These are phyloP conservation scores for Nyctereutes procyonoides DNA, from an alignment of 2,113 vertebrate species.

Conservation along the genomic window DNA sequence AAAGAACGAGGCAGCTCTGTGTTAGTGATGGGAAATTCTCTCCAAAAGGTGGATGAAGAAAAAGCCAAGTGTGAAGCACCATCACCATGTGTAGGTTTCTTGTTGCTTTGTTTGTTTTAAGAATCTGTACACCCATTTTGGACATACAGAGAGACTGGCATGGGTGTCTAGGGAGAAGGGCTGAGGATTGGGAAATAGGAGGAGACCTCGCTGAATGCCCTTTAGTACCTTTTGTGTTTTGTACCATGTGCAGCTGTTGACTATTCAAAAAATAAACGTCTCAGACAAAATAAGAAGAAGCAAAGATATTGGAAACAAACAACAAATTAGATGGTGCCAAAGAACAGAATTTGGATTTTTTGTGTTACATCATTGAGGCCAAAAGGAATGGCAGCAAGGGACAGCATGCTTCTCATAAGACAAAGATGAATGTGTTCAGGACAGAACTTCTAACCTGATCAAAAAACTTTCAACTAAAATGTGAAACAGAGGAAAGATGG, in stretches of 20 bases:
- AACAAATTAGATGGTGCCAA: not conserved
- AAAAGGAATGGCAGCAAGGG: not conserved
- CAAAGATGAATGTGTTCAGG: not conserved
- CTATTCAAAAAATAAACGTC: not conserved
- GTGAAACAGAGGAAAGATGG: not conserved
- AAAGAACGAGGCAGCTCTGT: not conserved
- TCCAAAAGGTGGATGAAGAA: not conserved
- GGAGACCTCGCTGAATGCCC: not conserved
- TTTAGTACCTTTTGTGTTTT: not conserved
- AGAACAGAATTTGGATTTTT: not conserved
- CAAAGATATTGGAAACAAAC: not conserved
- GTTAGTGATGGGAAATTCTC: not conserved
- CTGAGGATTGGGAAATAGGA: not conserved
- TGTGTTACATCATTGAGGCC: not conserved
- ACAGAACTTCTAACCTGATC: not conserved
- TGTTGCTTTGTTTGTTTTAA: not conserved
- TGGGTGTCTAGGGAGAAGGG: not conserved
- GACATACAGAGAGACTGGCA: not conserved
- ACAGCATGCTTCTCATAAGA: not conserved
- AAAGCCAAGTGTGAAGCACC: not conserved
- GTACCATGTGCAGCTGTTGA: not conserved
- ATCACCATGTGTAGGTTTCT: not conserved
- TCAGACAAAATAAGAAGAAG: slow-evolving; percentile 20
- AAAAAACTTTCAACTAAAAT: not conserved
- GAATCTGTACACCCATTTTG: not conserved